A percentile compares a stretch with the other conserved stretches of the same genome.
phyloP scores from a whole-genome alignment of 1,140 invertebrate genomes.

The Dysdera silvatica region DNA sequence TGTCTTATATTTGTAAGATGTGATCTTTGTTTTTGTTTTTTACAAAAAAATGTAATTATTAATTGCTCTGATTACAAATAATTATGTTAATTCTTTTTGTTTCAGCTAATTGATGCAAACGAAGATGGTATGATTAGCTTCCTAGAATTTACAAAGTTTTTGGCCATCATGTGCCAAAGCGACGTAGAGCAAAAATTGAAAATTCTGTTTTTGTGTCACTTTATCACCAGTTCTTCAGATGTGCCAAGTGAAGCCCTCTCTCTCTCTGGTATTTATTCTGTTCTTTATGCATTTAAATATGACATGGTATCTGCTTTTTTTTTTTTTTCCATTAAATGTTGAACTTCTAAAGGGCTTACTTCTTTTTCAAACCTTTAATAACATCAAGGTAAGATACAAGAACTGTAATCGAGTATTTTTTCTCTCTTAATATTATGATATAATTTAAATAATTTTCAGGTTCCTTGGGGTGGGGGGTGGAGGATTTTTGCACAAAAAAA shows the following conservation, averaged over 20 bases:
- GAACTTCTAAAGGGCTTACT: too few species aligned
- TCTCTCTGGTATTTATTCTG: constrained; percentile 19
- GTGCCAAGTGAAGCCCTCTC: constrained; percentile 22
- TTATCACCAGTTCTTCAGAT: constrained; percentile 50
- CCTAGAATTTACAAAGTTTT: constrained; percentile 61
- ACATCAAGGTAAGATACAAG: too few species aligned
- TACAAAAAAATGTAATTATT: too few species aligned
- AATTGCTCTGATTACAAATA: neutral
- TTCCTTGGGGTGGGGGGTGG: too few species aligned
- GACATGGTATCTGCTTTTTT: too few species aligned
- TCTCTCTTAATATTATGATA: too few species aligned
- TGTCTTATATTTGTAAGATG: neutral
- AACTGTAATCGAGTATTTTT: too few species aligned
- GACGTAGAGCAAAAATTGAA: constrained; percentile 66
- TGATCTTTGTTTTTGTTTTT: neutral
- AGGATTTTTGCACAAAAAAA: too few species aligned
- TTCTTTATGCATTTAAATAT: too few species aligned
- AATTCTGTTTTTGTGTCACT: constrained; percentile 76
- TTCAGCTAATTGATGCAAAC: constrained; percentile 75
- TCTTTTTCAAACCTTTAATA: too few species aligned
- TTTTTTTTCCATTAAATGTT: too few species aligned
- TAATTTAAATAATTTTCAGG: too few species aligned
- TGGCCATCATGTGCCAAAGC: constrained; percentile 66
- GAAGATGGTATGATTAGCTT: constrained; percentile 73
- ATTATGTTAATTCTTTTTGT: constrained; percentile 31